A percentile compares a stretch with the other conserved stretches of the same genome.
These are phyloP conservation scores for Hypolimnas misippus DNA, from an alignment of 2,888 invertebrate species.

Conservation along the genomic window DNA sequence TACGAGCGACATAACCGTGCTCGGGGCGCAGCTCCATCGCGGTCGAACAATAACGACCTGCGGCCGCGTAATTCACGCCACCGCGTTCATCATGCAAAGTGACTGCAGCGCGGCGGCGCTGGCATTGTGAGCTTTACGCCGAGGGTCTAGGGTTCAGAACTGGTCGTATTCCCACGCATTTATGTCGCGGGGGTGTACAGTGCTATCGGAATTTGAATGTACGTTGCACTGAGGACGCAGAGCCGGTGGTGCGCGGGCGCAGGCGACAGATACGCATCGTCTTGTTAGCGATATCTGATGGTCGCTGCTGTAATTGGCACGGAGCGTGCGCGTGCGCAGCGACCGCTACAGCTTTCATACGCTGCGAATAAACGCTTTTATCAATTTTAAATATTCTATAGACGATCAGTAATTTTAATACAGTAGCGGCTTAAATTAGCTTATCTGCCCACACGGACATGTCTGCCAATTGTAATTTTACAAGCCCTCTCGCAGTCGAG, in stretches of 20 bases:
- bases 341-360: conserved; percentile 50
- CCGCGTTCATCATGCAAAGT: conserved; percentile 80
- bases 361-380: conserved; percentile 50
- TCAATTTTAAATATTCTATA: conserved; percentile 55
- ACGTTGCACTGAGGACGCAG: conserved; percentile 47
- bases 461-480: conserved; percentile 36
- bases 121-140: conserved; percentile 46
- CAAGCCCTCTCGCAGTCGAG: neutral
- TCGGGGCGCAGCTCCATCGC: conserved; percentile 38
- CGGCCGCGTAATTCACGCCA: conserved; percentile 81
- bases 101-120: conserved; percentile 44
- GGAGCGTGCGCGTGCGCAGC: conserved; percentile 58
- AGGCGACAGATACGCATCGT: conserved; percentile 73
- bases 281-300: conserved; percentile 82
- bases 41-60: conserved; percentile 64
- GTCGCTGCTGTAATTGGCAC: conserved; percentile 79
- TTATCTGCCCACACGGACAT: conserved; percentile 30
- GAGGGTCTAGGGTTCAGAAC: conserved; percentile 28
- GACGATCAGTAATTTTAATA: conserved; percentile 49
- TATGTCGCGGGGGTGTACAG: conserved; percentile 66
- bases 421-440: conserved; percentile 44
- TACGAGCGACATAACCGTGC: conserved; percentile 42
- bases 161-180: conserved; percentile 48
- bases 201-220: conserved; percentile 75
- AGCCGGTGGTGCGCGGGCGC: conserved; percentile 52